phyloP scores from a whole-genome alignment of 2,888 invertebrate species.

The Eueremaeus valkanovi region DNA sequence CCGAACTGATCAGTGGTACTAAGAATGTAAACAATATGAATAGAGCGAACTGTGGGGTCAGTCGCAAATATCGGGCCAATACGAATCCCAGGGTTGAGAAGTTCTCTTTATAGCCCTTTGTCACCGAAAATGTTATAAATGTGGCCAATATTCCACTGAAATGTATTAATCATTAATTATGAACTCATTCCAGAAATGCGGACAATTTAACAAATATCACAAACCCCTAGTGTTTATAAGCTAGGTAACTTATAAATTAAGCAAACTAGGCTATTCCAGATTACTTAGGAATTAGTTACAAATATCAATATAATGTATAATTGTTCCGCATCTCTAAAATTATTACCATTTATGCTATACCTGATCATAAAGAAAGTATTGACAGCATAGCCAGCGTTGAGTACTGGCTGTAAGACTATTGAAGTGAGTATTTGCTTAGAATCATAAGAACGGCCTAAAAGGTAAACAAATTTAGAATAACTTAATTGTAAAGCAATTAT shows the following conservation, averaged over 20 bases:
- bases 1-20: conserved; percentile 17
- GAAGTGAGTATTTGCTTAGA: not conserved
- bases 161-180: too few relatives aligned
- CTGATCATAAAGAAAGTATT: conserved; percentile 28
- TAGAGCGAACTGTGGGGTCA: conserved; percentile 29
- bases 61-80: conserved; percentile 12
- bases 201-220: too few relatives aligned
- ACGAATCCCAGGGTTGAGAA: conserved; percentile 5
- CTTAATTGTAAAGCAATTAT: not conserved
- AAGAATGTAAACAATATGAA: conserved; percentile 27
- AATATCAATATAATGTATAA: not conserved
- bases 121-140: conserved; percentile 13
- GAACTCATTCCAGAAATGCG: too few relatives aligned
- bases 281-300: too few relatives aligned
- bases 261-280: too few relatives aligned
- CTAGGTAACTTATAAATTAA: too few relatives aligned
- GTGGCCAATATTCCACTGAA: conserved; percentile 27
- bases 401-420: not conserved
- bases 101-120: not conserved
- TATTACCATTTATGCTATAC: not conserved
- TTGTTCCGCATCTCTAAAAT: not conserved
- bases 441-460: not conserved
- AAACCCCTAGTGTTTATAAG: too few relatives aligned
- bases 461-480: not conserved
- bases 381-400: not conserved